Evolutionary conservation across 2,888 invertebrate genomes (phyloP).

Genomic region (Lasius platythorax): DNA sequence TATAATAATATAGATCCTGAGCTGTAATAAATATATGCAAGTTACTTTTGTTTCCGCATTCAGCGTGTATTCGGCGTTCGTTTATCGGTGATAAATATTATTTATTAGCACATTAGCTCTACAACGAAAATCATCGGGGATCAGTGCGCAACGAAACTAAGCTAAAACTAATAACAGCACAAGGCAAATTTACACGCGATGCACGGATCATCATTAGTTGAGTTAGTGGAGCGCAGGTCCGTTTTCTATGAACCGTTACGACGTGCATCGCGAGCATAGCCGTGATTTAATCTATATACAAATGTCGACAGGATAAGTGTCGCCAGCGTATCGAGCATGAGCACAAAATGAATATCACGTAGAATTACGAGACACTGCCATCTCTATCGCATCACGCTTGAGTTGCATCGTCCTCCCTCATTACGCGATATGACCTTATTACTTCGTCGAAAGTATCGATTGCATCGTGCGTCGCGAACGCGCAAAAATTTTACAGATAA

Average conservation of each 20-base stretch:
- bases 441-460: constrained; percentile 78
- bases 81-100: not conserved
- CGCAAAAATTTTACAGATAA: constrained; percentile 22
- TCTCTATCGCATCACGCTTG: constrained; percentile 76
- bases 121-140: not conserved
- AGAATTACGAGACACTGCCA: constrained; percentile 60
- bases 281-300: constrained; percentile 54
- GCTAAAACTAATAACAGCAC: constrained; percentile 20
- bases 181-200: constrained; percentile 43
- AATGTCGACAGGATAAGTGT: constrained; percentile 63
- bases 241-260: constrained; percentile 47
- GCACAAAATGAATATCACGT: constrained; percentile 57
- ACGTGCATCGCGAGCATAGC: constrained; percentile 24
- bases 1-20: too few relatives aligned
- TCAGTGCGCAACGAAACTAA: not conserved
- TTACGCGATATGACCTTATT: constrained; percentile 81
- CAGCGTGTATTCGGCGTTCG: too few relatives aligned
- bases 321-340: constrained; percentile 50
- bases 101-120: not conserved
- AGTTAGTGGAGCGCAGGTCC: constrained; percentile 55
- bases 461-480: constrained; percentile 52
- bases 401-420: constrained; percentile 80
- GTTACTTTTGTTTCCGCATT: too few relatives aligned
- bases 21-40: too few relatives aligned
- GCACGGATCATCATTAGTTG: constrained; percentile 46